Evolutionary conservation across 2,797 vertebrate genomes (phyloP).

Genomic region (Sebastiscus albofasciatus): DNA sequence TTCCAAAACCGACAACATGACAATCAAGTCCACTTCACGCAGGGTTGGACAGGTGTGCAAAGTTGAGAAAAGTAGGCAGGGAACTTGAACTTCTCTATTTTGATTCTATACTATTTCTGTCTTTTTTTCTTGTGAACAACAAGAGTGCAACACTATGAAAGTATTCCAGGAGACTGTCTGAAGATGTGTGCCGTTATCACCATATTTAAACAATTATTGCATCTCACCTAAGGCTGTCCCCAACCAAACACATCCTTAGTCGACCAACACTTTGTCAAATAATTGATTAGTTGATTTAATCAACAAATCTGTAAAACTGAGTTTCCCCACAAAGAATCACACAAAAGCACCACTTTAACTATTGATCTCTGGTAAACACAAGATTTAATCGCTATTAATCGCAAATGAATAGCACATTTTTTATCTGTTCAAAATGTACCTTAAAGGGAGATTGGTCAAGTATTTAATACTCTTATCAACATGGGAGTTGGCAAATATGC

Average conservation of each 20-base stretch:
- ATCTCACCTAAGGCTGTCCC: background rate
- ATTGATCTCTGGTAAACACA: too few species aligned
- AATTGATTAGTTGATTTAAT: too few species aligned
- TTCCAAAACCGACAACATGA: background rate
- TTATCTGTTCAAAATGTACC: background rate
- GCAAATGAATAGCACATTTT: too few species aligned
- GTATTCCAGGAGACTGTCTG: background rate
- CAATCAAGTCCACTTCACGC: background rate
- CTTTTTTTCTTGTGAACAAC: background rate
- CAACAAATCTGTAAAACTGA: too few species aligned
- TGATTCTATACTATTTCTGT: background rate
- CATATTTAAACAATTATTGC: too few species aligned
- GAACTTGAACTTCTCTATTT: background rate
- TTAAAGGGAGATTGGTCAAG: background rate
- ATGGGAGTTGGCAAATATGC: too few species aligned
- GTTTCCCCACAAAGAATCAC: too few species aligned
- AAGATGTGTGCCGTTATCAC: background rate
- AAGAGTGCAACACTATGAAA: background rate
- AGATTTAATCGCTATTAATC: too few species aligned
- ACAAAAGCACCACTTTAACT: too few species aligned
- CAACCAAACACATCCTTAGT: background rate
- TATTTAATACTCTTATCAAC: too few species aligned
- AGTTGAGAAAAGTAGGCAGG: background rate
- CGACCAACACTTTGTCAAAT: background rate
- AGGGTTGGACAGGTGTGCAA: background rate